Conservation (phyloP, 2,888 invertebrate genomes). For the Resseliella maxima region DNA sequence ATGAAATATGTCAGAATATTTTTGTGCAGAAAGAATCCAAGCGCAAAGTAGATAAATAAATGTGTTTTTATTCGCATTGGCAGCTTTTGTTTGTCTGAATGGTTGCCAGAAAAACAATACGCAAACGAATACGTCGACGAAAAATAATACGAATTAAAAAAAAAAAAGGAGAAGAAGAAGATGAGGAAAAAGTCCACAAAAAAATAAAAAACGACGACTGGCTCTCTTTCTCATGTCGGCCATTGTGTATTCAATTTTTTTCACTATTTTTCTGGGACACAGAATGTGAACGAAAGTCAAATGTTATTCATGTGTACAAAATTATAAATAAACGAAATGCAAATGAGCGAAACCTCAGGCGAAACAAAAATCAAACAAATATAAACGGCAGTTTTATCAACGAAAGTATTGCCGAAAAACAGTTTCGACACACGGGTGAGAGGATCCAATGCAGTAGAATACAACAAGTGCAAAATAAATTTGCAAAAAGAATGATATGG, state of each 20-base stretch:
- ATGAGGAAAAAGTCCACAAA: no score
- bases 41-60: constrained; percentile 37
- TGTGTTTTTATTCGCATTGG: constrained; percentile 31
- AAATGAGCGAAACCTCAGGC: background rate
- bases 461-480: background rate
- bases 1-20: background rate
- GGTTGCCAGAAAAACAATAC: background rate
- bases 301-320: background rate
- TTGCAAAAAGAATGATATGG: background rate
- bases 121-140: background rate
- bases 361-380: constrained; percentile 3
- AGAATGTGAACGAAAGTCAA: background rate
- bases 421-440: background rate
- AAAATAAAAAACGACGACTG: background rate
- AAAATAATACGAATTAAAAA: background rate
- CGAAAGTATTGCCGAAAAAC: background rate
- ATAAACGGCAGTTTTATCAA: background rate
- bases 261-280: background rate
- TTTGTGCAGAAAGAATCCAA: background rate
- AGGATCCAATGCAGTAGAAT: background rate
- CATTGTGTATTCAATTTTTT: background rate
- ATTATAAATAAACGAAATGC: background rate
- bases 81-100: constrained; percentile 13
- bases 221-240: background rate
- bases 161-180: no score